Evolutionary conservation across 2,113 vertebrate species (phyloP).

Genomic region (Agelaius phoeniceus): DNA sequence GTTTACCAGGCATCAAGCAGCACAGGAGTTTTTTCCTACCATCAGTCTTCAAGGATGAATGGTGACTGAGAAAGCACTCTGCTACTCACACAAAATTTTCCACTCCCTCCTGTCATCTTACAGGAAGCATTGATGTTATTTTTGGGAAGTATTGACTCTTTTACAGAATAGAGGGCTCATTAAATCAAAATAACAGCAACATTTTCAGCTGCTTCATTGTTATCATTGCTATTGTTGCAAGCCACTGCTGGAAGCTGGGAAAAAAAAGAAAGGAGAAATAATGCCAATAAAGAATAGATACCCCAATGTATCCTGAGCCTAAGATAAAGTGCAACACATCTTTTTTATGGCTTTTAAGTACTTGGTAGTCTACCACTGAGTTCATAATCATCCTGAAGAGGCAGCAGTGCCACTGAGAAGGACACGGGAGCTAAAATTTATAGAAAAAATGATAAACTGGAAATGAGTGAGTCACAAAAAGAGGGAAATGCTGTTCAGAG

Average conservation of each 20-base stretch:
- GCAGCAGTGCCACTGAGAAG: neutral
- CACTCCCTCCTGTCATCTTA: neutral
- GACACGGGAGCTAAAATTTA: neutral
- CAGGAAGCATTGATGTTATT: neutral
- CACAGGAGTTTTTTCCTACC: neutral
- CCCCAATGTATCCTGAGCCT: neutral
- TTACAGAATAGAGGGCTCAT: conserved; percentile 23
- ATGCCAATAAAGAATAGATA: neutral
- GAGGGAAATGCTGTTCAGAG: neutral
- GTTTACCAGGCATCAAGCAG: neutral
- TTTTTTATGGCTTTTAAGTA: conserved; percentile 28
- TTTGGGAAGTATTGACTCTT: conserved; percentile 22
- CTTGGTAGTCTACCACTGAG: neutral
- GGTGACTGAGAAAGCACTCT: neutral
- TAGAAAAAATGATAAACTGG: neutral
- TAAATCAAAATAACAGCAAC: conserved; percentile 52
- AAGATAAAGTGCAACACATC: neutral
- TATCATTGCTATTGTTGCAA: neutral
- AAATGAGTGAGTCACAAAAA: neutral
- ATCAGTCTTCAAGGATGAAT: neutral
- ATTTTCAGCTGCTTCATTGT: conserved; percentile 34
- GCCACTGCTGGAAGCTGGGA: neutral
- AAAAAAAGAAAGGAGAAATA: conserved; percentile 1
- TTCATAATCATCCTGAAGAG: conserved; percentile 16
- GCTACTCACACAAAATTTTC: neutral